These are phyloP conservation scores for Monochamus alternatus DNA, from an alignment of 2,888 invertebrate species.

Conservation along the genomic window DNA sequence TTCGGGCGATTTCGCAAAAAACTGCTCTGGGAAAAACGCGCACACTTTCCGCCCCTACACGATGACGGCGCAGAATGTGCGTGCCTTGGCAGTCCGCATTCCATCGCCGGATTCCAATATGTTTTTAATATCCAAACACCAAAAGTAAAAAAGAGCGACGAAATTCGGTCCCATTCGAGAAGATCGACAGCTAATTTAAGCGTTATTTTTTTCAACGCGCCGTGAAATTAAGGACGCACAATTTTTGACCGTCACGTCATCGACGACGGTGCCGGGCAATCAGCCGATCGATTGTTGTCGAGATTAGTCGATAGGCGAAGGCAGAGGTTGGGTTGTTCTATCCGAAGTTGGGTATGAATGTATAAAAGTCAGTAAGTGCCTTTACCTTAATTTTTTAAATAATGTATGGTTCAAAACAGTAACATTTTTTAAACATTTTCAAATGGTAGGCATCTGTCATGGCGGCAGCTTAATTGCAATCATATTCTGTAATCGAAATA, in stretches of 20 bases:
- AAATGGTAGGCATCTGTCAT: no score
- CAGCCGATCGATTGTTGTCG: constrained; percentile 32
- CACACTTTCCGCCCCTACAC: not conserved
- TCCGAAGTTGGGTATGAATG: no score
- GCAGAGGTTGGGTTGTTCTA: constrained; percentile 1
- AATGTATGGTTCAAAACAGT: no score
- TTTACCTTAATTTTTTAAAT: no score
- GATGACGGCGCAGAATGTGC: constrained; percentile 13
- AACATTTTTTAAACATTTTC: no score
- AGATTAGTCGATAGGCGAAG: constrained; percentile 31
- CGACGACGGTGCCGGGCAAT: constrained; percentile 17
- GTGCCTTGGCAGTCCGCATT: constrained; percentile 28
- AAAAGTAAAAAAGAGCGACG: constrained; percentile 34
- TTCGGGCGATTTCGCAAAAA: no score
- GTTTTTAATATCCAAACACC: constrained; percentile 38
- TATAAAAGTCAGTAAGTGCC: no score
- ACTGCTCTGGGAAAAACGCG: no score
- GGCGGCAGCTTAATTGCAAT: no score
- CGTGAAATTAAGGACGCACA: constrained; percentile 60
- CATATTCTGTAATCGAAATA: no score
- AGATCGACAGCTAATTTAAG: constrained; percentile 57
- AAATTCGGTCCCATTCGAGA: constrained; percentile 38
- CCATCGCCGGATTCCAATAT: constrained; percentile 34
- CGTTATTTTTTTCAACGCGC: constrained; percentile 59
- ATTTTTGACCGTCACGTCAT: constrained; percentile 50